Base-by-base conservation (phyloP, 2,888 invertebrate genomes). In the Steinernema hermaphroditum region DNA sequence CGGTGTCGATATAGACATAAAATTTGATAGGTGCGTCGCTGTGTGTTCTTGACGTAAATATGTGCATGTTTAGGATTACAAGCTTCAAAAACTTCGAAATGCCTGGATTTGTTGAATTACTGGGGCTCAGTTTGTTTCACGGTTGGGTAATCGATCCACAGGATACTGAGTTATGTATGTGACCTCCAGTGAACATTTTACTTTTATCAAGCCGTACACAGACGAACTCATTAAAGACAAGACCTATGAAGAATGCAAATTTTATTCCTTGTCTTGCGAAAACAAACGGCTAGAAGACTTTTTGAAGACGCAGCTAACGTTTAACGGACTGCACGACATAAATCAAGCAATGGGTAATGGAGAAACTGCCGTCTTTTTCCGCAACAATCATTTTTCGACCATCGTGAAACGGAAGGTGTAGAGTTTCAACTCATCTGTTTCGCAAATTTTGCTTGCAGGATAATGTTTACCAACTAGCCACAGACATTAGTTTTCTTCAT, bases 341-440 rank as follows among this genome's bases (percentile, higher is more conserved):
- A 19, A 54, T 14, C 19, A 37, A 16, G 43, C 27, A 4, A 29
- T 62, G 32, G 2, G 87, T 72, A 88, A 89, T 12, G 87, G 88
- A 41, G 88, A 90, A 78, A 81, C 90, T 46, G 88, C 88, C 71
- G 89, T 90, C 44, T 86, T 90, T 74, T 90, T 90, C 82, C 83
- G 90, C 74, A 90, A 90, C 83, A 90, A 90, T 83, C 90, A 90
- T 82, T 90, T 90, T 85, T 88, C 87, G 72, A 89, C 89, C 1
- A 82, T 90, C 14, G 87, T 87, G 77, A 90, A 89, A 77, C 86
- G 88, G 74, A 86, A 89, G 85, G 90, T 90, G 80, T 80, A 84
- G 80, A 49, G 9, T 54, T 24, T 34, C 37, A 37, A 37, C 4
- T 37, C 37, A 37, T 37, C 12, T 8, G 4, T 8, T 37, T 37